Base-by-base conservation (phyloP, 2,113 vertebrate species). In the Semnornis frantzii region DNA sequence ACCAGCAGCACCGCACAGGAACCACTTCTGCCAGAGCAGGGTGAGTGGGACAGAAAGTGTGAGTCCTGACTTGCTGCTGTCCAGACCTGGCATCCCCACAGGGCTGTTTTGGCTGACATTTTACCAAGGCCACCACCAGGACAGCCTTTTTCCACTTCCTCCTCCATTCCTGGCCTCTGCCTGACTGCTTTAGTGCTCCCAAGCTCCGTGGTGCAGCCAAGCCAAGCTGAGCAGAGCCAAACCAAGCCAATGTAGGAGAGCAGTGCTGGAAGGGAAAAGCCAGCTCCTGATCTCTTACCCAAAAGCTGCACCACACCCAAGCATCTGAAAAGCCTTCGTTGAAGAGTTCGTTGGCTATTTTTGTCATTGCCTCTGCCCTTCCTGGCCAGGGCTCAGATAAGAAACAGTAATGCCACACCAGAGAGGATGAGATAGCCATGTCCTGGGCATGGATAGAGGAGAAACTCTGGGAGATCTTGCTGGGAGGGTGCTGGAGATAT, bases 341-440 rank as follows among this genome's bases (percentile, higher is more conserved):
- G 82, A 95, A 71, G 69, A 59, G 80, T 60, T 60, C 64, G 85
- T 60, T 83, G 82, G 83, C 58, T 96, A 88, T 90, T 95, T 96
- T 88, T 95, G 34, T 84, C 80, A 8, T 76, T 15, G 90, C 48
- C 80, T 82, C 92, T 91, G 87, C 94, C 94, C 92, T 96, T 94
- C 93, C 95, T 96, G 95, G 69, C 76, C 4, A 20, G 62, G 62
- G 54, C 90, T 86, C 88, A 75, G 85, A 75, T 4, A 82, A 93
- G 90, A 84, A 93, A 52, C 73, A 54, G 85, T 46, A 93, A 48
- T 1, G 10, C 25, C 82, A 58, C 3, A 14, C 16, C 0, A 1
- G 44, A 54, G 70, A 60, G 70, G 95, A 90, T 95, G 93, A 82
- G 73, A 64, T 3, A 5, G 33, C 44, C 5, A 0, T 5, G 0